Evolutionary conservation across 1,140 invertebrate genomes (phyloP), one percentile per base, ranked within the genome.

Genomic region (Anastatus disparis): DNA sequence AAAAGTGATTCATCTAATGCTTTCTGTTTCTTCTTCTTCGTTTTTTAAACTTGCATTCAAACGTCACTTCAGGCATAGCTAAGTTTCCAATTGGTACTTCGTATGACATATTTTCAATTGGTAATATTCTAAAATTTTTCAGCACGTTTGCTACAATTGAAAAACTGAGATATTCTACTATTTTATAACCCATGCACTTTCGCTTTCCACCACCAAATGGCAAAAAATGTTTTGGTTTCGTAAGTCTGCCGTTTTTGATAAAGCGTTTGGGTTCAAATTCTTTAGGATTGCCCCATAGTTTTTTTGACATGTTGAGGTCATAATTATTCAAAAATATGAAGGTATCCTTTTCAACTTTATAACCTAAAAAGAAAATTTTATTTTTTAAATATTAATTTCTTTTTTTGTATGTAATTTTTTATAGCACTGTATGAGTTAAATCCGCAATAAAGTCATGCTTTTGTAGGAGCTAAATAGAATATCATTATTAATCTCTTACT

Each of bases 261-360:
- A 86, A 96, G 94, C 78, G 89, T 83, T 71, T 89, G 76, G 9
- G 95, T 90, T 66, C 90, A 83, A 85, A 85, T 44, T 24, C 88
- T 1, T 79, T 68, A 0, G 84, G 83, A 4, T 77, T 73, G 0
- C 35, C 84, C 95, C 95, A 97, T 44, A 92, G 88, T 31, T 91
- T 86, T 0, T 89, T 83, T 13, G 90, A 92, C 78, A 90, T 92
- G 79, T 96, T 95, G 20, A 97, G 79, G 48, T 94, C 91, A 81
- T 94, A 95, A 71, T 95, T 96, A 78, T 97, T 97, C 29, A 97
- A 89, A 76, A 97, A 94, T 1, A 97, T 89, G 42, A 95, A 88
- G 0, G 94, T 94, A 20, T 92, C 93, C 78, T 93, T 93, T 40
- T 91, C 88, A 0, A 97, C 89, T 24, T 87, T 86, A 80, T 89